Evolutionary conservation across 2,888 invertebrate species (phyloP), one percentile per base, ranked within the genome.

Genomic region (Tupiocoris notatus): DNA sequence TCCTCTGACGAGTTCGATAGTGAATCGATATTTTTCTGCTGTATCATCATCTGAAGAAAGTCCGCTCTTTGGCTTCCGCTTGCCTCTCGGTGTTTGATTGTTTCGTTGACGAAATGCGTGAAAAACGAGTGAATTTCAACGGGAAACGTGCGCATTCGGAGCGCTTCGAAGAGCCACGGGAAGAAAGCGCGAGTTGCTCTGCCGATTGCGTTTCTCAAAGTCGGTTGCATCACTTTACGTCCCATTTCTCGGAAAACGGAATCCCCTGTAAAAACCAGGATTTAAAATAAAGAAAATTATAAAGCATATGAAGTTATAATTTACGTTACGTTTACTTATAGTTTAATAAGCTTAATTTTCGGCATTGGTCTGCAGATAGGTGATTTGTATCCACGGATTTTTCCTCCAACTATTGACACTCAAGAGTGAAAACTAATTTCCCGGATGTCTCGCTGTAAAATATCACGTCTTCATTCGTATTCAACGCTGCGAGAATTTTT

Each of bases 241-340:
- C 84, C 84, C 79, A 84, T 83, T 39, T 81, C 79, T 63, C 83
- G 82, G 79, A 86, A 85, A 18, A 83, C 83, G 9, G 84, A 84
- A 21, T 85, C 78, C 25, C 78, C 78, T 78, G 68, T 3, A 6
- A 18, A 7, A 39, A 39, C 39, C 39, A 39, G 39, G 39, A n/a
- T n/a, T n/a, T n/a, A n/a, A n/a, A n/a, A n/a, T n/a, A n/a, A n/a
- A n/a, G n/a, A n/a, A n/a, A n/a, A n/a, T n/a, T n/a, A n/a, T n/a
- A n/a, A n/a, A n/a, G n/a, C n/a, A n/a, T n/a, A n/a, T n/a, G n/a
- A n/a, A n/a, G n/a, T n/a, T n/a, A n/a, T n/a, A n/a, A n/a, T n/a
- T n/a, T n/a, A n/a, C n/a, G n/a, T n/a, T n/a, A n/a, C n/a, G n/a
- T n/a, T n/a, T n/a, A n/a, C n/a, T n/a, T n/a, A n/a, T n/a, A n/a